Evolutionary conservation across 1,140 invertebrate species (phyloP).

Genomic region (Vanessa atalanta): DNA sequence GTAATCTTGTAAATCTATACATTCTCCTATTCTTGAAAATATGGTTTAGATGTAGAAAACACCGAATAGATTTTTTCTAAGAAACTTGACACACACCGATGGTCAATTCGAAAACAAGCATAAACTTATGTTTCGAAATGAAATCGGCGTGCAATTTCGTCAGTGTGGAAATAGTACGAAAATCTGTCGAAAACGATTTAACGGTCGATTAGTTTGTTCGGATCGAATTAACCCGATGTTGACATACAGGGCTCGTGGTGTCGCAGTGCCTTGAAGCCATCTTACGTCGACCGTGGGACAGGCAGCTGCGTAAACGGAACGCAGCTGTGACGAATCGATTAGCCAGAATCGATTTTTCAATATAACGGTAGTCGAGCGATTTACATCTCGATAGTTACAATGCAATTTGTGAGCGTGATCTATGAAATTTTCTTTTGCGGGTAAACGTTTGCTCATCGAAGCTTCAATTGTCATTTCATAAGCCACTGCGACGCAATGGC

Average conservation of each 20-base stretch:
- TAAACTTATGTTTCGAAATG: slow-evolving; percentile 53
- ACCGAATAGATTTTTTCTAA: slow-evolving; percentile 39
- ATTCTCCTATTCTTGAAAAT: slow-evolving; percentile 16
- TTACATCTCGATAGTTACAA: slow-evolving; percentile 74
- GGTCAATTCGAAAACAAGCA: slow-evolving; percentile 42
- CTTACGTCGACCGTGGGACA: slow-evolving; percentile 66
- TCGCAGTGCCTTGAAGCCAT: slow-evolving; percentile 25
- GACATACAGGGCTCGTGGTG: slow-evolving; percentile 45
- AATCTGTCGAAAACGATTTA: slow-evolving; percentile 63
- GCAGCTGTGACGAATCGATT: slow-evolving; percentile 74
- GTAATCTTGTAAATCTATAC: neutral
- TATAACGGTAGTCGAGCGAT: slow-evolving; percentile 74
- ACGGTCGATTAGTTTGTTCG: slow-evolving; percentile 57
- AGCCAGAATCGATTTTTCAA: slow-evolving; percentile 72
- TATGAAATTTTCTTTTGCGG: slow-evolving; percentile 73
- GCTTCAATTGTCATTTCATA: slow-evolving; percentile 77
- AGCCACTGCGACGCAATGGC: slow-evolving; percentile 61
- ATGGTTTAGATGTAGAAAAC: slow-evolving; percentile 40
- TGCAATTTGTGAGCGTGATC: slow-evolving; percentile 74
- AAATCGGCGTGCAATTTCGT: slow-evolving; percentile 46
- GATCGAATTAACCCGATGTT: slow-evolving; percentile 46
- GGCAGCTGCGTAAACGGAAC: slow-evolving; percentile 66
- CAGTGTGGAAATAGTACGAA: slow-evolving; percentile 52
- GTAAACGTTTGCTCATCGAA: slow-evolving; percentile 70
- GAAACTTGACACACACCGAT: slow-evolving; percentile 44